These are phyloP conservation scores for Mobula hypostoma DNA, from an alignment of 2,113 vertebrate genomes.

Conservation along the genomic window DNA sequence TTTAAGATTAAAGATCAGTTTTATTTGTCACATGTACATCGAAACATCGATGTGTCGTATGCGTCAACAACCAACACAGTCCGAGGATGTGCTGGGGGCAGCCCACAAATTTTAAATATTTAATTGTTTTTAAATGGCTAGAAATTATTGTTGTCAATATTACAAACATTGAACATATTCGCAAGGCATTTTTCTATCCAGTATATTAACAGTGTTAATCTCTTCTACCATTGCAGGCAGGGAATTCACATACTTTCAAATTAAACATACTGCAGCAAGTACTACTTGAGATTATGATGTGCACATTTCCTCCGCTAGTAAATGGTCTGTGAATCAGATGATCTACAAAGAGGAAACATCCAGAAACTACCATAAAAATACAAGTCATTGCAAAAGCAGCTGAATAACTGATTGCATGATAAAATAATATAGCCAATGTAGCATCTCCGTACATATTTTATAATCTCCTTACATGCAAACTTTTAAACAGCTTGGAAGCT, in stretches of 20 bases:
- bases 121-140: slow-evolving; percentile 5
- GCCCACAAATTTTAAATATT: not conserved
- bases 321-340: not conserved
- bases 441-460: slow-evolving; percentile 33
- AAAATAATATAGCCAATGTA: not conserved
- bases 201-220: not conserved
- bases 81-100: no score
- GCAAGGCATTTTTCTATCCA: not conserved
- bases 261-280: not conserved
- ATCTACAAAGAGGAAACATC: not conserved
- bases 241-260: not conserved
- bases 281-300: not conserved
- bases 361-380: not conserved
- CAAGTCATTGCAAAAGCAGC: not conserved
- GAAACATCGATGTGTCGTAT: no score
- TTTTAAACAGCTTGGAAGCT: slow-evolving; percentile 23
- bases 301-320: not conserved
- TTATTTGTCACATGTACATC: no score
- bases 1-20: no score
- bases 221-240: not conserved
- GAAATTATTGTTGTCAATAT: not conserved
- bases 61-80: no score
- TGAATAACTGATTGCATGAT: not conserved
- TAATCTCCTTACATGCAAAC: not conserved
- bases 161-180: not conserved